A percentile compares a stretch with the other conserved stretches of the same genome.
Conservation (phyloP, 1,140 invertebrate genomes). For the Condylostylus longicornis region DNA sequence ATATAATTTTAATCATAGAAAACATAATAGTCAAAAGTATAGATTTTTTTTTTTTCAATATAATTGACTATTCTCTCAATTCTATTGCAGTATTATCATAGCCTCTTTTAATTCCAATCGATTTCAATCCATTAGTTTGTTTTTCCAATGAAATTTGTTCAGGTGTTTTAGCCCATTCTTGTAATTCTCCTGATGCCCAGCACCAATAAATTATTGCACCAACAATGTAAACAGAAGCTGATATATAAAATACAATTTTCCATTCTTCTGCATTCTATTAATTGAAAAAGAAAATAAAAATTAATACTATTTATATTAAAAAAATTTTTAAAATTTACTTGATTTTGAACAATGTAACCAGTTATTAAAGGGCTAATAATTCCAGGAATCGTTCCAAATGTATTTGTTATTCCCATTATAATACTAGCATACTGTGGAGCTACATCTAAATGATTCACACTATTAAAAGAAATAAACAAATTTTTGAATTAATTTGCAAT, state of each 20-base stretch:
- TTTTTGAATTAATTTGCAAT: background rate
- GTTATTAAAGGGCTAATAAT: constrained; percentile 69
- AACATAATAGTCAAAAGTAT: no score
- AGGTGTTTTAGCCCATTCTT: constrained; percentile 50
- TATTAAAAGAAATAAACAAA: constrained; percentile 28
- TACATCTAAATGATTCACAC: constrained; percentile 76
- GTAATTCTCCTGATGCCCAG: constrained; percentile 65
- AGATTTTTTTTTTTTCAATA: no score
- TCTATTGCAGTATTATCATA: constrained; percentile 20
- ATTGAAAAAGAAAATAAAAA: constrained; percentile 9
- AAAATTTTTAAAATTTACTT: constrained; percentile 38
- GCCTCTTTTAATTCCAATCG: constrained; percentile 13
- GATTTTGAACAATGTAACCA: constrained; percentile 56
- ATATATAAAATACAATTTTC: constrained; percentile 71
- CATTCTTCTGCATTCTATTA: constrained; percentile 58
- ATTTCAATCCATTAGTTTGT: constrained; percentile 16
- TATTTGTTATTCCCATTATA: constrained; percentile 78
- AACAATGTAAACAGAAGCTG: constrained; percentile 56
- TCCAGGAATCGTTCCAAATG: constrained; percentile 73
- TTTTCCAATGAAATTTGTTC: constrained; percentile 21
- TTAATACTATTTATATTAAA: background rate
- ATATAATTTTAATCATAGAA: no score
- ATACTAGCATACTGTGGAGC: constrained; percentile 68
- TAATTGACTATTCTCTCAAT: constrained; percentile 19
- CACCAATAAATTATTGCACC: constrained; percentile 63